phyloP scores from a whole-genome alignment of 2,888 invertebrate genomes.

The Tortrix viridana region DNA sequence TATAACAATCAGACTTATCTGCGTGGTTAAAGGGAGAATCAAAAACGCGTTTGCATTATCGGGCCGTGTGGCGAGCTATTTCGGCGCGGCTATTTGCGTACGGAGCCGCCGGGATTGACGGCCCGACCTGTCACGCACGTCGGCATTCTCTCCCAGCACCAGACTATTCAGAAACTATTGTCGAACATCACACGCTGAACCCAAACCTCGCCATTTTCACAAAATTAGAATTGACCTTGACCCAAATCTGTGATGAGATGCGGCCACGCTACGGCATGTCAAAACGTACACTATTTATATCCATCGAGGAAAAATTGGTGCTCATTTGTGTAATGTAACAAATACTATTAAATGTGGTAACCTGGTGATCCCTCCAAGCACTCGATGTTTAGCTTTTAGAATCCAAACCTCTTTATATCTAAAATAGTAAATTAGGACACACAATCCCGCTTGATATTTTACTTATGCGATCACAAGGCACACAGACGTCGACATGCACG shows the following conservation, averaged over 20 bases:
- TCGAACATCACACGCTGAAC: slow-evolving; percentile 39
- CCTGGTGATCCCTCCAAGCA: slow-evolving; percentile 32
- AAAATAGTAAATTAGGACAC: slow-evolving; percentile 10
- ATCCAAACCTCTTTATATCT: slow-evolving; percentile 24
- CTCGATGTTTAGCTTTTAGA: slow-evolving; percentile 34
- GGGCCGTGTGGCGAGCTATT: slow-evolving; percentile 79
- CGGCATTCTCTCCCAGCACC: slow-evolving; percentile 58
- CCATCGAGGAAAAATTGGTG: slow-evolving; percentile 39
- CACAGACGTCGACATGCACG: slow-evolving; percentile 32
- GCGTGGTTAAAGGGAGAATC: slow-evolving; percentile 68
- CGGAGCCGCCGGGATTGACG: slow-evolving; percentile 82
- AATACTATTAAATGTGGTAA: slow-evolving; percentile 44
- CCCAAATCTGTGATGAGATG: slow-evolving; percentile 65
- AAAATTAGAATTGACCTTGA: slow-evolving; percentile 72
- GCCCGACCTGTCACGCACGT: slow-evolving; percentile 75
- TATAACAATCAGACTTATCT: slow-evolving; percentile 42
- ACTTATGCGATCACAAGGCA: slow-evolving; percentile 26
- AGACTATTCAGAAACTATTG: slow-evolving; percentile 50
- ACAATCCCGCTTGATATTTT: slow-evolving; percentile 32
- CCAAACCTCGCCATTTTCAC: slow-evolving; percentile 42
- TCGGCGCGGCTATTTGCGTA: slow-evolving; percentile 76
- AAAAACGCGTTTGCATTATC: slow-evolving; percentile 81
- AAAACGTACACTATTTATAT: slow-evolving; percentile 51
- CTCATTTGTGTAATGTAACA: slow-evolving; percentile 33
- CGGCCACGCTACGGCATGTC: slow-evolving; percentile 45